Evolutionary conservation across 2,888 invertebrate species (phyloP).

Genomic region (Theodoxus fluviatilis): DNA sequence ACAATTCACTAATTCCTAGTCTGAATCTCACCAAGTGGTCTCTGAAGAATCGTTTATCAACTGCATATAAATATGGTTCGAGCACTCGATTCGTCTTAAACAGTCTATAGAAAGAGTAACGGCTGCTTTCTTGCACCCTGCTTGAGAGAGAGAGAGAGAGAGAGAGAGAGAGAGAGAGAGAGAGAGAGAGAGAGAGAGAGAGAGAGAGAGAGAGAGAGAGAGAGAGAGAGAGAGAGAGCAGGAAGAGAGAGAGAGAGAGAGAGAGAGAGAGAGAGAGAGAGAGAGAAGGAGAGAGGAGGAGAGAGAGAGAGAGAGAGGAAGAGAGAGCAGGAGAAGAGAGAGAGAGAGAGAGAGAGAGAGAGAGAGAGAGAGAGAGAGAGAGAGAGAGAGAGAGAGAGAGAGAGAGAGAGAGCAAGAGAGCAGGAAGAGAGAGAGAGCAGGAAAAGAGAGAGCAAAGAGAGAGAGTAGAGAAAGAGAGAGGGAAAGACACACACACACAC

Average conservation of each 20-base stretch:
- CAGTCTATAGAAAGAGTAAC: too few relatives aligned
- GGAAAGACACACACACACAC: too few relatives aligned
- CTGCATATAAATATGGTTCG: not conserved
- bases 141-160: not conserved
- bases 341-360: not conserved
- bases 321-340: not conserved
- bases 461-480: not conserved
- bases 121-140: not conserved
- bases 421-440: not conserved
- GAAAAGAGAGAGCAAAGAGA: not conserved
- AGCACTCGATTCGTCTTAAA: too few relatives aligned
- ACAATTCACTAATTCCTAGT: too few relatives aligned
- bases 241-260: not conserved
- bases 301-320: not conserved
- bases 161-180: not conserved
- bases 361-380: not conserved
- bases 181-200: not conserved
- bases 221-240: not conserved
- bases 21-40: too few relatives aligned
- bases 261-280: not conserved
- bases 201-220: not conserved
- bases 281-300: not conserved
- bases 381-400: not conserved
- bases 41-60: not conserved
- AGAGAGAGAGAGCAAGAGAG: not conserved